A percentile compares a stretch with the other conserved stretches of the same genome.
Conservation (phyloP, 2,888 invertebrate species). For the Eudemis profundana region DNA sequence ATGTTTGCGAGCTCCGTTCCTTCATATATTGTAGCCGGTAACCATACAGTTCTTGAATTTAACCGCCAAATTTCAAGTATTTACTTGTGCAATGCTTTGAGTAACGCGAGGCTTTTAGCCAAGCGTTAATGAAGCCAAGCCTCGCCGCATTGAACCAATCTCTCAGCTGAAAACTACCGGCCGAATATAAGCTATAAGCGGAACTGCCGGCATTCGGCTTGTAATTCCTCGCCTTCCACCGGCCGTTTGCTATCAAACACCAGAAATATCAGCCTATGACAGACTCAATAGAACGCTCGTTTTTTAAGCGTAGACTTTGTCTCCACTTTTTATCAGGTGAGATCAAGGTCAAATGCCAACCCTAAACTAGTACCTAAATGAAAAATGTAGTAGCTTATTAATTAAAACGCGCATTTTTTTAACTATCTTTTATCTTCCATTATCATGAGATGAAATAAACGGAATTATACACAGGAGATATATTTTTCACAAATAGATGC, state of each 20-base stretch:
- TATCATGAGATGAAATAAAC: too few species aligned
- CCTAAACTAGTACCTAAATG: too few species aligned
- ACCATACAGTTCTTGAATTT: neutral
- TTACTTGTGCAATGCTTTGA: neutral
- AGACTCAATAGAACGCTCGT: neutral
- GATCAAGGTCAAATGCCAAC: too few species aligned
- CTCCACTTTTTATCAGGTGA: too few species aligned
- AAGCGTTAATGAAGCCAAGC: constrained; percentile 10
- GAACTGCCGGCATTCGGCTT: constrained; percentile 30
- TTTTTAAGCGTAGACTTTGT: neutral
- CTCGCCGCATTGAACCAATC: constrained; percentile 14
- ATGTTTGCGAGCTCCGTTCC: too few species aligned
- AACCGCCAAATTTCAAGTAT: neutral
- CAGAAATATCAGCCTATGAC: constrained; percentile 7
- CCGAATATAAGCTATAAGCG: constrained; percentile 17
- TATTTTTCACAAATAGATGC: too few species aligned
- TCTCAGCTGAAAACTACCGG: constrained; percentile 9
- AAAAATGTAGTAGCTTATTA: too few species aligned
- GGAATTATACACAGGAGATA: too few species aligned
- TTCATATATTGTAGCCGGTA: too few species aligned
- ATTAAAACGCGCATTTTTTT: too few species aligned
- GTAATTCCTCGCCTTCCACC: constrained; percentile 33
- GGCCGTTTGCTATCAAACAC: constrained; percentile 26
- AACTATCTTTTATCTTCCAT: too few species aligned
- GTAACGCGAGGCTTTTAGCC: neutral